phyloP scores from a whole-genome alignment of 2,888 invertebrate genomes.

The Brachyptera risi region DNA sequence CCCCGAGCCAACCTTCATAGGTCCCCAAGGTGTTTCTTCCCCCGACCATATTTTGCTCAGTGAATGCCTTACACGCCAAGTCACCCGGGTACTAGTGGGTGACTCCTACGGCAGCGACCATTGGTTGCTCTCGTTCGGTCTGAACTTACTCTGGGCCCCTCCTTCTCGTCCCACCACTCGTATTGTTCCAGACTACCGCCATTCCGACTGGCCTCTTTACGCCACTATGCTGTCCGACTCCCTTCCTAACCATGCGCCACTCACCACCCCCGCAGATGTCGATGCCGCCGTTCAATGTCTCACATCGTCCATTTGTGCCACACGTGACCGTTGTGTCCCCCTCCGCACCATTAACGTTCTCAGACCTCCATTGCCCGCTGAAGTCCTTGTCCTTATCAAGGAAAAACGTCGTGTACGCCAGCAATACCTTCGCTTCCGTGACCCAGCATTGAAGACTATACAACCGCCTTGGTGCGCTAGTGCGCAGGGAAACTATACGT shows the following conservation, averaged over 20 bases:
- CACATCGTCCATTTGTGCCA: not conserved
- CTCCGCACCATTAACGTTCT: not conserved
- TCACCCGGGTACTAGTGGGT: not conserved
- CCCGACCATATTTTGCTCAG: not conserved
- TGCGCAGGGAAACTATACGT: not conserved
- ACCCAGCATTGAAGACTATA: not conserved
- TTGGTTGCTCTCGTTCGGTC: not conserved
- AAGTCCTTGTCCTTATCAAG: not conserved
- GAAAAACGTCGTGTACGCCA: not conserved
- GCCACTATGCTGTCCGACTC: not conserved
- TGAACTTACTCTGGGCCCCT: not conserved
- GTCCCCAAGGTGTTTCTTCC: not conserved
- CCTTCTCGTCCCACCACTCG: not conserved
- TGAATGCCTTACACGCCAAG: not conserved
- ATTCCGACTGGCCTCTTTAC: not conserved
- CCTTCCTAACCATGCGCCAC: not conserved
- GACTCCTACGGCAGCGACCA: not conserved
- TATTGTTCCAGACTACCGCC: not conserved
- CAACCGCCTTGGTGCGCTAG: not conserved
- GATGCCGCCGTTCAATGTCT: not conserved
- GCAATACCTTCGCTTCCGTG: not conserved
- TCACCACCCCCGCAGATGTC: not conserved
- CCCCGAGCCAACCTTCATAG: not conserved
- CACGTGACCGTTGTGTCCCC: not conserved
- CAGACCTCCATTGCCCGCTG: not conserved